Conservation (phyloP, 2,888 invertebrate species). For the Sclerodermus sp. region DNA sequence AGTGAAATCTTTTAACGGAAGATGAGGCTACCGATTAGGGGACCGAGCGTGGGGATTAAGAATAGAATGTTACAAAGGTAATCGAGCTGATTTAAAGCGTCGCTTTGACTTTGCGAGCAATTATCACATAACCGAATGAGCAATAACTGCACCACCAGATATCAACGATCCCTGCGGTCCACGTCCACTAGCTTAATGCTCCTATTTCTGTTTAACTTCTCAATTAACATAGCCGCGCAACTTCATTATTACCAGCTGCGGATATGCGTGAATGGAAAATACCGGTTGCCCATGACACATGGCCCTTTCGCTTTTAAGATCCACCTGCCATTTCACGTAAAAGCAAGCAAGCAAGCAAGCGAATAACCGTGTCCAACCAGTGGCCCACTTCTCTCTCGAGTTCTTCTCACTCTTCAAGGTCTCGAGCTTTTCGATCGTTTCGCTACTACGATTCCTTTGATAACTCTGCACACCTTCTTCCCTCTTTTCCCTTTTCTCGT, state of each 20-base stretch:
- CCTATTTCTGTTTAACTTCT: conserved; percentile 49
- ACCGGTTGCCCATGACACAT: conserved; percentile 12
- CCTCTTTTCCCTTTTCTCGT: too few relatives aligned
- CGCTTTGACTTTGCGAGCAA: conserved; percentile 35
- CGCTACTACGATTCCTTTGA: too few relatives aligned
- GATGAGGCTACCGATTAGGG: too few relatives aligned
- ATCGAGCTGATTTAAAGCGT: conserved; percentile 40
- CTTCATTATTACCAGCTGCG: conserved; percentile 38
- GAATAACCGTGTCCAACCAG: too few relatives aligned
- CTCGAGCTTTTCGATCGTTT: too few relatives aligned
- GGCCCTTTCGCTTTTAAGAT: conserved; percentile 19
- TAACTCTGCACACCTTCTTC: too few relatives aligned
- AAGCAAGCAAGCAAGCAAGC: conserved; percentile 11
- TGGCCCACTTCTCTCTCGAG: too few relatives aligned
- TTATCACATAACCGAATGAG: conserved; percentile 41
- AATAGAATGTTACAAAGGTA: conserved; percentile 7
- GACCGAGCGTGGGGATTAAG: too few relatives aligned
- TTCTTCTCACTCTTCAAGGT: too few relatives aligned
- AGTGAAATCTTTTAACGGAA: too few relatives aligned
- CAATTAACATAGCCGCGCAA: conserved; percentile 48
- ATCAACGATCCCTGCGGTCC: conserved; percentile 31
- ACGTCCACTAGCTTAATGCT: conserved; percentile 34
- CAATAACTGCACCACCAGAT: conserved; percentile 32
- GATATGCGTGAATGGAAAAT: conserved; percentile 28
- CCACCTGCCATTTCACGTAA: conserved; percentile 19